Evolutionary conservation across 2,113 vertebrate genomes (phyloP).

Genomic region (Sapajus apella): DNA sequence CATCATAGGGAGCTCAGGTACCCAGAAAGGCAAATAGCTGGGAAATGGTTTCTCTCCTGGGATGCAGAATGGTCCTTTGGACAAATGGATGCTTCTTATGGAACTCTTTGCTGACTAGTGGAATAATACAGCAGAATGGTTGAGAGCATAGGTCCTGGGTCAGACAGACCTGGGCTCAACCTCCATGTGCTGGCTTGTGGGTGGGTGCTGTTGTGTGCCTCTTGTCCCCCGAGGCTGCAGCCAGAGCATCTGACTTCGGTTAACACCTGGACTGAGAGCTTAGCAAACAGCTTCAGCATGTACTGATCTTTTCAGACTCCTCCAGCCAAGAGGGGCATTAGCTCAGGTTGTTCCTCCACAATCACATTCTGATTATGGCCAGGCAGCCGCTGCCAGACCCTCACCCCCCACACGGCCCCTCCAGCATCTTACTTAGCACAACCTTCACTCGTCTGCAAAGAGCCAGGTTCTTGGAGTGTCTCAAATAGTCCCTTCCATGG

Average conservation of each 20-base stretch:
- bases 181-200: background rate
- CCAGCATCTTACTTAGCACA: background rate
- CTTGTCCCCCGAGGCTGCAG: background rate
- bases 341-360: background rate
- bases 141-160: background rate
- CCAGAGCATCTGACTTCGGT: background rate
- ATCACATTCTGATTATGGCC: background rate
- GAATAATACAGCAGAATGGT: background rate
- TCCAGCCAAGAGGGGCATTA: background rate
- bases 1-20: constrained; percentile 96
- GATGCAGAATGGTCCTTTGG: background rate
- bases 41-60: background rate
- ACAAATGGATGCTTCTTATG: background rate
- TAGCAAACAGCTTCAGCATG: background rate
- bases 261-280: background rate
- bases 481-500: background rate
- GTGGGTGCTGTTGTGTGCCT: background rate
- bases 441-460: background rate
- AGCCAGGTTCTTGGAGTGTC: background rate
- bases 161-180: background rate
- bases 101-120: background rate
- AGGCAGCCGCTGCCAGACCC: background rate
- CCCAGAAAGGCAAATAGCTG: rapidly evolving
- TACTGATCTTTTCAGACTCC: background rate
- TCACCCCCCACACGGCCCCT: background rate